phyloP scores from a whole-genome alignment of 2,888 invertebrate species.

The Saturnia japonica region DNA sequence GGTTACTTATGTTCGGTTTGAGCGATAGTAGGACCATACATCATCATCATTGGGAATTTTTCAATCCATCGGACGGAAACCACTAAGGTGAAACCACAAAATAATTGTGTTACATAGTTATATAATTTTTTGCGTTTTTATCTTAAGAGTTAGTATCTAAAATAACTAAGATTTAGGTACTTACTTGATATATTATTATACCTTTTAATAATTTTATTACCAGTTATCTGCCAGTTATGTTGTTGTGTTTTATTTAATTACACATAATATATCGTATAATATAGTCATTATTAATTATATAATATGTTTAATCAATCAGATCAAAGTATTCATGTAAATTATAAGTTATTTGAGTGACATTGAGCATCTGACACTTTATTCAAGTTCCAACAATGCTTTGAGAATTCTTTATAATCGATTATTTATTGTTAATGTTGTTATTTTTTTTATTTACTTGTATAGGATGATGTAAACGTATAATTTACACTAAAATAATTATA shows the following conservation, averaged over 20 bases:
- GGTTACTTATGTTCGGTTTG: slow-evolving; percentile 88
- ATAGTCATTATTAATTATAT: background rate
- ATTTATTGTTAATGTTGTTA: background rate
- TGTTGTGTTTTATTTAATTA: background rate
- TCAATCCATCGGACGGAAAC: slow-evolving; percentile 88
- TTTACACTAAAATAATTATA: background rate
- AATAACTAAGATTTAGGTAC: background rate
- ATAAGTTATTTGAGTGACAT: background rate
- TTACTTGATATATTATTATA: too few relatives aligned
- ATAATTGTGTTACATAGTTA: background rate
- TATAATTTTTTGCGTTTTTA: background rate
- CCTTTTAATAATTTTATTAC: background rate
- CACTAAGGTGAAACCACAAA: slow-evolving; percentile 24
- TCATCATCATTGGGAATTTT: slow-evolving; percentile 94
- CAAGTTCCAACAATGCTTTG: background rate
- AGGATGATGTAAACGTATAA: background rate
- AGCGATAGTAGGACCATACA: slow-evolving; percentile 88
- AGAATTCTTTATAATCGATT: background rate
- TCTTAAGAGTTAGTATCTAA: background rate
- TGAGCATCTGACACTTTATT: background rate
- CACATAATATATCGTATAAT: background rate
- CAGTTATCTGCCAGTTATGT: background rate
- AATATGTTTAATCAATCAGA: too few relatives aligned
- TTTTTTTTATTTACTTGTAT: background rate
- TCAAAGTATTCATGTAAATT: background rate